Conservation (phyloP, 2,888 invertebrate genomes). For the Priocnemis perturbator region DNA sequence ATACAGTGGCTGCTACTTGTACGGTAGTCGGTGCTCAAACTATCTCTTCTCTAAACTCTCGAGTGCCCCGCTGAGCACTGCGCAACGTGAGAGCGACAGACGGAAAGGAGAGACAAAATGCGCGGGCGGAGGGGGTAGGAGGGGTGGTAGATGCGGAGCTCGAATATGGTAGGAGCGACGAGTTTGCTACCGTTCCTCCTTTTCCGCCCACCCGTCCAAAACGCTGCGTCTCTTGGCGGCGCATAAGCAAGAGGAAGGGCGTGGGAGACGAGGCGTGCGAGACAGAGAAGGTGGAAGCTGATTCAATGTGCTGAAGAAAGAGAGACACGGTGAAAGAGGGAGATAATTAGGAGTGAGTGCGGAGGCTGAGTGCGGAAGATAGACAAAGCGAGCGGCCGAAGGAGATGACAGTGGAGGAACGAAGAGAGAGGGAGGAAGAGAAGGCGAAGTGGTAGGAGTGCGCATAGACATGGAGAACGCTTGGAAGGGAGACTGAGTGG, state of each 20-base stretch:
- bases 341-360: neutral
- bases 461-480: conserved; percentile 6
- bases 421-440: neutral
- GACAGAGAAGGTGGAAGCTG: no score
- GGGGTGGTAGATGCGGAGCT: neutral
- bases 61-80: conserved; percentile 24
- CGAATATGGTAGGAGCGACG: neutral
- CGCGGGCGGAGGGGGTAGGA: neutral
- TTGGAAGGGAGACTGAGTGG: conserved; percentile 34
- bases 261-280: no score
- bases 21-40: conserved; percentile 51
- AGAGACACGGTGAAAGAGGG: neutral
- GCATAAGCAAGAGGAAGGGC: no score
- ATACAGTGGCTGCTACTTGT: conserved; percentile 39
- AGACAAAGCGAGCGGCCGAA: conserved; percentile 8
- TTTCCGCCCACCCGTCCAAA: no score
- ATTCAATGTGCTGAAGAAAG: neutral
- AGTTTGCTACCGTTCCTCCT: neutral
- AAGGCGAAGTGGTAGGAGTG: neutral
- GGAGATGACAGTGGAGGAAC: neutral
- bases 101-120: neutral
- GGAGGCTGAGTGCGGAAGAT: neutral
- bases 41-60: conserved; percentile 52
- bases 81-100: conserved; percentile 5
- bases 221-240: no score